A percentile compares a stretch with the other conserved stretches of the same genome.
These are phyloP conservation scores for Macrotis lagotis DNA, from an alignment of 2,113 vertebrate genomes.

Conservation along the genomic window DNA sequence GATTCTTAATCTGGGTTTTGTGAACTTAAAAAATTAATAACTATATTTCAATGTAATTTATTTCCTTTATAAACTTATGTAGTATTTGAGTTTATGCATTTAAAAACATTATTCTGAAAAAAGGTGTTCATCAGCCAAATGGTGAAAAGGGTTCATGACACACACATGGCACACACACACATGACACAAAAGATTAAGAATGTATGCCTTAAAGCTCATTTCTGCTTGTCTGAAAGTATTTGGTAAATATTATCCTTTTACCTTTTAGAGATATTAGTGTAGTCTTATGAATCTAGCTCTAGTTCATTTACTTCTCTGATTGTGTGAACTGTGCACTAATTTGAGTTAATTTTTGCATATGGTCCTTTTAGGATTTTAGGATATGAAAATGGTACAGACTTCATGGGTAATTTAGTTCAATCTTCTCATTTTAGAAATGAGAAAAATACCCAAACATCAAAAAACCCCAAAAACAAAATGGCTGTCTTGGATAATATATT, in stretches of 20 bases:
- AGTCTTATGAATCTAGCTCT: background rate
- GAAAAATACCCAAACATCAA: background rate
- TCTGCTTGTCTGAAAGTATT: background rate
- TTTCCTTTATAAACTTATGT: background rate
- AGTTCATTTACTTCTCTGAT: background rate
- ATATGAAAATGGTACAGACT: background rate
- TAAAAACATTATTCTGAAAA: background rate
- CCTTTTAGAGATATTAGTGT: background rate
- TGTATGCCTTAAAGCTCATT: background rate
- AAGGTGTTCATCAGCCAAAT: background rate
- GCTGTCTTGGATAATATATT: background rate
- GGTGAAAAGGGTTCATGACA: background rate
- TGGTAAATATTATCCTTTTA: background rate
- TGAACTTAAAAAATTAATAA: background rate
- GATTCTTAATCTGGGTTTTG: background rate
- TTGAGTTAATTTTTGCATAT: background rate
- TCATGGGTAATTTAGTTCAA: background rate
- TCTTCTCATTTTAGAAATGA: background rate
- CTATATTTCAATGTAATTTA: background rate
- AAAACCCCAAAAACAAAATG: background rate
- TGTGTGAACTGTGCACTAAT: background rate
- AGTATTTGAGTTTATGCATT: background rate
- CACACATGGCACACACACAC: too few species aligned
- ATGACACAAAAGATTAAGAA: background rate
- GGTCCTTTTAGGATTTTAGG: background rate